Conservation (phyloP, 2,888 invertebrate species). For the Sinohyriopsis cumingii region DNA sequence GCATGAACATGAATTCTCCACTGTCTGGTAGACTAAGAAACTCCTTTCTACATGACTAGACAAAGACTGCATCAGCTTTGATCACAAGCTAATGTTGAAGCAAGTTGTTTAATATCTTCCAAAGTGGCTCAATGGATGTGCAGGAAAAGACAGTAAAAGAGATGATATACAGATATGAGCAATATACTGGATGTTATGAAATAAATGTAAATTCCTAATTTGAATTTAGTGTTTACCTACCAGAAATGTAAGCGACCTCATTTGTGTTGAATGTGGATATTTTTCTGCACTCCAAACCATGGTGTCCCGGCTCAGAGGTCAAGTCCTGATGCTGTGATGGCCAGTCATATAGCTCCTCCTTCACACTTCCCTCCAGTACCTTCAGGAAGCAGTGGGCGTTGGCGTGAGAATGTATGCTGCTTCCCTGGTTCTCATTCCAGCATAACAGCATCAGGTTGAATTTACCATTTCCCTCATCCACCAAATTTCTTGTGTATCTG, state of each 20-base stretch:
- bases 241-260: conserved; percentile 95
- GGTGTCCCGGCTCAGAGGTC: conserved; percentile 54
- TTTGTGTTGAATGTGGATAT: conserved; percentile 81
- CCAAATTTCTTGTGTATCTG: conserved; percentile 96
- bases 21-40: too few relatives aligned
- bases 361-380: conserved; percentile 78
- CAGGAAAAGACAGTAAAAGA: too few relatives aligned
- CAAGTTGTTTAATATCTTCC: too few relatives aligned
- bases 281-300: conserved; percentile 79
- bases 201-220: too few relatives aligned
- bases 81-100: too few relatives aligned
- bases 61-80: too few relatives aligned
- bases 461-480: conserved; percentile 95
- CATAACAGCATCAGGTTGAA: conserved; percentile 98
- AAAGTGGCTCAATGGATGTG: too few relatives aligned
- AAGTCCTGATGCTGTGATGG: conserved; percentile 75
- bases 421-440: conserved; percentile 96
- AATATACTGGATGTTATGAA: too few relatives aligned
- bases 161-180: too few relatives aligned
- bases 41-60: too few relatives aligned
- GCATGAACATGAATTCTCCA: too few relatives aligned
- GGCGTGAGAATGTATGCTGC: conserved; percentile 96
- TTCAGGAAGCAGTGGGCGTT: conserved; percentile 98
- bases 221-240: conserved; percentile 74
- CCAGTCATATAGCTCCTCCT: conserved; percentile 90